Evolutionary conservation across 2,113 vertebrate species (phyloP).

Genomic region (Cheilinus undulatus): DNA sequence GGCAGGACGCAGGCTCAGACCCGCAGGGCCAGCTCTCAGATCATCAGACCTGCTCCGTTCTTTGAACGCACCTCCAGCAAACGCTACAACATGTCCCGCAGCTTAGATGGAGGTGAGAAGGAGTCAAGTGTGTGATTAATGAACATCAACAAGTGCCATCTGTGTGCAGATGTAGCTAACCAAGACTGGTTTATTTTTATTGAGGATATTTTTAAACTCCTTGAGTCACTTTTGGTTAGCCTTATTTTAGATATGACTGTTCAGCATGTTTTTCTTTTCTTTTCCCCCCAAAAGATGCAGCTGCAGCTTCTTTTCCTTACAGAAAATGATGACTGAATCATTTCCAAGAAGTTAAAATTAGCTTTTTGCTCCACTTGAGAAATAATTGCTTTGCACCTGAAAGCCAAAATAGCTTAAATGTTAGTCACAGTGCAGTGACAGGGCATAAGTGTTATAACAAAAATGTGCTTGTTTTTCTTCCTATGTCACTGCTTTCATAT

Average conservation of each 20-base stretch:
- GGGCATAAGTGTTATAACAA: conserved; percentile 1
- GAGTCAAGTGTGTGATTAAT: neutral
- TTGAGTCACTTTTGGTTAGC: neutral
- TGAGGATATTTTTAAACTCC: neutral
- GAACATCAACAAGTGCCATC: neutral
- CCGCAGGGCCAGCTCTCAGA: conserved; percentile 92
- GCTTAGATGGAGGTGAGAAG: conserved; percentile 91
- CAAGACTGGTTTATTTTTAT: neutral
- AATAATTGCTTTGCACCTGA: conserved; percentile 3
- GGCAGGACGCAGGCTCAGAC: conserved; percentile 96
- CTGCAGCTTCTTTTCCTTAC: neutral
- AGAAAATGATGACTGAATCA: neutral
- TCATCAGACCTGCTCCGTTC: conserved; percentile 91
- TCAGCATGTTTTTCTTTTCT: neutral
- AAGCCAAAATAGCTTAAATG: conserved; percentile 4
- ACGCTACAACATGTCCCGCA: conserved; percentile 95
- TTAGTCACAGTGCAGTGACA: neutral
- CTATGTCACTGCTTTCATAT: neutral
- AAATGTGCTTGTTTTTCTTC: conserved; percentile 1
- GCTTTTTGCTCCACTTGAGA: neutral
- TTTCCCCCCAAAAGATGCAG: neutral
- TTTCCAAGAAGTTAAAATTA: conserved; percentile 4
- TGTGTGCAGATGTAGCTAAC: neutral
- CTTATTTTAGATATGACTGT: neutral
- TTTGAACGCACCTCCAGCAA: conserved; percentile 95